phyloP scores from a whole-genome alignment of 1,140 invertebrate species.

The Drosophila erecta region DNA sequence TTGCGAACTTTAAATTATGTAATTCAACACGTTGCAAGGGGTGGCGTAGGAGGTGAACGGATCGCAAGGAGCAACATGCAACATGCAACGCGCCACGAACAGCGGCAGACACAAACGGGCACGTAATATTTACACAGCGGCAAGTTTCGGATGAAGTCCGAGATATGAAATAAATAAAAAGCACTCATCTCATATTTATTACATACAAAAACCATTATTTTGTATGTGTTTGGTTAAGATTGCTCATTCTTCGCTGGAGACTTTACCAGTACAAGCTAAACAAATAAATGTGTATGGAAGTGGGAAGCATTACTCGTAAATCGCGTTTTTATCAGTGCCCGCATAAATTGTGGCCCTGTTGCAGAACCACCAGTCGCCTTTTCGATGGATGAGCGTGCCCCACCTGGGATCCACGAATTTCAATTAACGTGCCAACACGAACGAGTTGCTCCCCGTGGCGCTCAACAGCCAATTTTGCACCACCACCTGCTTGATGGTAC shows the following conservation, averaged over 20 bases:
- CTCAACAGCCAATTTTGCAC: constrained; percentile 8
- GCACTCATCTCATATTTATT: too few species aligned
- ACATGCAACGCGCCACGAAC: constrained; percentile 24
- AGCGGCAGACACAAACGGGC: constrained; percentile 18
- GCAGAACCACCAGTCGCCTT: constrained; percentile 7
- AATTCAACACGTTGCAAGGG: constrained; percentile 74
- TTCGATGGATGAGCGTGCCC: constrained; percentile 60
- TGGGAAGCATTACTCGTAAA: background rate
- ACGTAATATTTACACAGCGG: constrained; percentile 2
- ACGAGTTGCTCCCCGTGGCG: constrained; percentile 46
- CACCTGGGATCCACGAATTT: constrained; percentile 77
- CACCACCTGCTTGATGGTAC: constrained; percentile 58
- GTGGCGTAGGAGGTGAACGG: background rate
- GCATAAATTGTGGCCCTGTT: constrained; percentile 38
- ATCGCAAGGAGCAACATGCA: constrained; percentile 41
- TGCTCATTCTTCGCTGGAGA: too few species aligned
- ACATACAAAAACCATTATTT: too few species aligned
- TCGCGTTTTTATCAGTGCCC: constrained; percentile 7
- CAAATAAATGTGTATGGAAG: background rate
- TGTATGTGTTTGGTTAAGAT: too few species aligned
- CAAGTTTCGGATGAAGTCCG: too few species aligned
- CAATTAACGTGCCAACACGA: constrained; percentile 78
- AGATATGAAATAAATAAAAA: too few species aligned
- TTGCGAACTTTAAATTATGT: constrained; percentile 77
- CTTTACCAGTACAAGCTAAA: too few species aligned